Conservation (phyloP, 2,888 invertebrate species). For the Leucophora obtusa region DNA sequence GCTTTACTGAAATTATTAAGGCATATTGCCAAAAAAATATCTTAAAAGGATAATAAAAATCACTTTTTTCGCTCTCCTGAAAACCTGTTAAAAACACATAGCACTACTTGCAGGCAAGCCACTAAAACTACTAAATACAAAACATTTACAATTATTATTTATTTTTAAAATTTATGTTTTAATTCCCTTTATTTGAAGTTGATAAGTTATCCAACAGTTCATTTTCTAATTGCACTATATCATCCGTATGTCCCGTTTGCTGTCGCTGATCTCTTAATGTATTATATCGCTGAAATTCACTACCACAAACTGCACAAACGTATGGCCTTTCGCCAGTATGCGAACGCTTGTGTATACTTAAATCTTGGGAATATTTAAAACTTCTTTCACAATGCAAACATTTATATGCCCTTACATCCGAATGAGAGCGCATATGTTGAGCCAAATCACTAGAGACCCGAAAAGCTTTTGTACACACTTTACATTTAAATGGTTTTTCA, state of each 20-base stretch:
- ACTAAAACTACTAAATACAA: too few relatives aligned
- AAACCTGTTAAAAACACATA: too few relatives aligned
- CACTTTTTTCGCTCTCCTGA: too few relatives aligned
- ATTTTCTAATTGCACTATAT: neutral
- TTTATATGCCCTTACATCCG: slow-evolving; percentile 4
- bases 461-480: slow-evolving; percentile 79
- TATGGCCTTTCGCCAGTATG: slow-evolving; percentile 8
- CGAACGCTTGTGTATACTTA: slow-evolving; percentile 3
- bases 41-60: too few relatives aligned
- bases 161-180: too few relatives aligned
- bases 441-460: slow-evolving; percentile 61
- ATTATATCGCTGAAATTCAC: slow-evolving; percentile 3
- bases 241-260: neutral
- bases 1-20: too few relatives aligned
- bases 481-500: slow-evolving; percentile 81
- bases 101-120: too few relatives aligned
- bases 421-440: slow-evolving; percentile 17
- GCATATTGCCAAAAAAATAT: too few relatives aligned
- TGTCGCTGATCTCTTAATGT: neutral
- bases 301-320: slow-evolving; percentile 2
- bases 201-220: neutral
- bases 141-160: too few relatives aligned
- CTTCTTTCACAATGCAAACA: slow-evolving; percentile 17
- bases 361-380: slow-evolving; percentile 25
- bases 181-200: neutral